Percentiles rank a stretch among this genome's conserved stretches.
Evolutionary conservation across 2,888 invertebrate genomes (phyloP).

Genomic region (Plebejus argus): DNA sequence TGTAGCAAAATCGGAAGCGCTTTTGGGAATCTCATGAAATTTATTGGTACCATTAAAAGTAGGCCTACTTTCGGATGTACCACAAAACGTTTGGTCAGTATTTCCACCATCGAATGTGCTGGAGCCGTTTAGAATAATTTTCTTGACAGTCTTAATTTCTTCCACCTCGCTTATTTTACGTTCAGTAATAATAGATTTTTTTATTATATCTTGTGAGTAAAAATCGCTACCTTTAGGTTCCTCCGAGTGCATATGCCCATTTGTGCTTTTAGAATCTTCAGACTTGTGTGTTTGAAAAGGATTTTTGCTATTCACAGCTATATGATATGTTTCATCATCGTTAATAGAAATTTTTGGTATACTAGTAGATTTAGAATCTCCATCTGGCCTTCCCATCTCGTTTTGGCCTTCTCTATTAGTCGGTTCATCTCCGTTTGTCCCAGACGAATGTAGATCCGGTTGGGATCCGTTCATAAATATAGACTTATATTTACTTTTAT

Average conservation of each 20-base stretch:
- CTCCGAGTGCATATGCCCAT: constrained; percentile 52
- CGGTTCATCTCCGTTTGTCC: constrained; percentile 53
- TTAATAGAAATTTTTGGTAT: constrained; percentile 44
- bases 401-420: not conserved
- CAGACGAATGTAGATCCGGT: constrained; percentile 39
- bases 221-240: constrained; percentile 66
- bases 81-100: constrained; percentile 30
- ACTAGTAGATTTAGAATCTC: constrained; percentile 44
- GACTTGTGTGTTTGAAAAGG: constrained; percentile 61
- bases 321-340: not conserved
- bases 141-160: constrained; percentile 76
- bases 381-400: not conserved
- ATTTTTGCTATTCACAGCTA: constrained; percentile 52
- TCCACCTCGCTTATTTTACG: constrained; percentile 70
- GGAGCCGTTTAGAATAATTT: constrained; percentile 67
- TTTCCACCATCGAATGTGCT: constrained; percentile 46
- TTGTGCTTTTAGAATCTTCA: constrained; percentile 33
- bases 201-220: constrained; percentile 61
- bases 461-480: constrained; percentile 51
- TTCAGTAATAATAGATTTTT: constrained; percentile 68
- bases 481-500: constrained; percentile 59
- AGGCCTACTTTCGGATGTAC: constrained; percentile 30
- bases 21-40: not conserved
- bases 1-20: not conserved
- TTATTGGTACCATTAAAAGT: not conserved